Evolutionary conservation across 2,888 invertebrate species (phyloP), one percentile per base, ranked within the genome.

Genomic region (Cotesia congregata): DNA sequence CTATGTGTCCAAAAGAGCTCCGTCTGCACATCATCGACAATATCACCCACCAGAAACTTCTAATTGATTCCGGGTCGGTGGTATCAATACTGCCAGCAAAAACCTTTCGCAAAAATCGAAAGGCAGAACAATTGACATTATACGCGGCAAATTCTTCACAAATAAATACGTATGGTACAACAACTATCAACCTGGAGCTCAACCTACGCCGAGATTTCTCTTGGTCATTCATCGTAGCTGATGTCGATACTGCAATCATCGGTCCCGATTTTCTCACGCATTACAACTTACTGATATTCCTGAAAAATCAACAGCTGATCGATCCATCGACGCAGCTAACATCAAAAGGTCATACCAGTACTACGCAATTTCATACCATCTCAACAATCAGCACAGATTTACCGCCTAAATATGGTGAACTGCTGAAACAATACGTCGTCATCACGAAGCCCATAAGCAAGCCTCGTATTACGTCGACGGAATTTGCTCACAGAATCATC

Each of bases 211-310:
- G 75, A 40, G 1, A 15, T 0, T 59, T 71, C 38, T 9, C n/a
- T 1, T 75, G 67, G 75, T 17, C 39, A n/a, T 71, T 75, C 5
- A 75, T 67, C 9, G 70, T 71, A 6, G 71, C 71, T 1, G 59
- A 70, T 39, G 75, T 71, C 3, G 5, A 50, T 4, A 65, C 71
- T 50, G 67, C 75, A 0, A 75, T 71, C 0, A 64, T 75, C 5
- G 71, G 75, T 4, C 78, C 79, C 1, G 77, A 80, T 15, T 81
- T 80, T 50, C 59, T 81, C 5, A 41, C 67, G 1, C 74, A 78
- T 40, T 38, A 78, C 15, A 68, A 62, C 0, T 15, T 79, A 6
- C 40, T 79, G 2, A 73, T 80, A 9, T 79, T 78, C 61, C 20
- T 80, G 0, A 78, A 75, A 50, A 40, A 71, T 5, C 71, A 62